These are phyloP conservation scores for Drosophila sp. DNA, from an alignment of 1,140 invertebrate species.

Conservation along the genomic window DNA sequence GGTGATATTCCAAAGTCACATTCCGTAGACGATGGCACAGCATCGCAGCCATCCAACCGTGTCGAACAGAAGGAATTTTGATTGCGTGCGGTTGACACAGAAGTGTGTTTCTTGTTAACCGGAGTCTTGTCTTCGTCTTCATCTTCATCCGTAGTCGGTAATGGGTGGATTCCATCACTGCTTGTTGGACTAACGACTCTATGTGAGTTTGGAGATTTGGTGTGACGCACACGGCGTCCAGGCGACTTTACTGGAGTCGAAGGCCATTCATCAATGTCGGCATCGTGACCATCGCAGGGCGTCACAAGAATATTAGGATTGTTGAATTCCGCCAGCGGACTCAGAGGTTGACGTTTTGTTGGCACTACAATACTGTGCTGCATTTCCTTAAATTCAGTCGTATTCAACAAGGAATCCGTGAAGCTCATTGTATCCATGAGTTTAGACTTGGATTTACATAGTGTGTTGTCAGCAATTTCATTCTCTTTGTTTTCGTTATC, in stretches of 20 bases:
- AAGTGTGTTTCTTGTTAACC: conserved; percentile 51
- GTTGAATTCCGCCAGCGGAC: conserved; percentile 60
- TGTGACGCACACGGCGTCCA: conserved; percentile 46
- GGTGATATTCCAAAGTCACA: conserved; percentile 71
- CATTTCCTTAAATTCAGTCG: conserved; percentile 65
- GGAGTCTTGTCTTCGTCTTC: conserved; percentile 67
- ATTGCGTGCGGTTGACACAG: conserved; percentile 16
- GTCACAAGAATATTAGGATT: conserved; percentile 54
- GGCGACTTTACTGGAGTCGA: conserved; percentile 66
- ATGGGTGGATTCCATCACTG: conserved; percentile 61
- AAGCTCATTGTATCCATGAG: conserved; percentile 75
- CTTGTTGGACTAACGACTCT: conserved; percentile 52
- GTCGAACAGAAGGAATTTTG: conserved; percentile 64
- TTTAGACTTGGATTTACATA: conserved; percentile 50
- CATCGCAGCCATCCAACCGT: conserved; percentile 66
- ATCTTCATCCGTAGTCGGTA: conserved; percentile 64
- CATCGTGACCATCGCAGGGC: conserved; percentile 45
- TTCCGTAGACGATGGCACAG: conserved; percentile 59
- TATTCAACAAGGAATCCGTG: conserved; percentile 72
- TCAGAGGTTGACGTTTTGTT: conserved; percentile 61
- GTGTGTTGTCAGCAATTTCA: conserved; percentile 53
- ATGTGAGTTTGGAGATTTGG: conserved; percentile 58
- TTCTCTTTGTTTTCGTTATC: conserved; percentile 57
- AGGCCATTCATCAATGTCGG: conserved; percentile 72
- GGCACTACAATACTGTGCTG: conserved; percentile 51